phyloP scores from a whole-genome alignment of 2,797 vertebrate genomes.

The Avahi laniger region DNA sequence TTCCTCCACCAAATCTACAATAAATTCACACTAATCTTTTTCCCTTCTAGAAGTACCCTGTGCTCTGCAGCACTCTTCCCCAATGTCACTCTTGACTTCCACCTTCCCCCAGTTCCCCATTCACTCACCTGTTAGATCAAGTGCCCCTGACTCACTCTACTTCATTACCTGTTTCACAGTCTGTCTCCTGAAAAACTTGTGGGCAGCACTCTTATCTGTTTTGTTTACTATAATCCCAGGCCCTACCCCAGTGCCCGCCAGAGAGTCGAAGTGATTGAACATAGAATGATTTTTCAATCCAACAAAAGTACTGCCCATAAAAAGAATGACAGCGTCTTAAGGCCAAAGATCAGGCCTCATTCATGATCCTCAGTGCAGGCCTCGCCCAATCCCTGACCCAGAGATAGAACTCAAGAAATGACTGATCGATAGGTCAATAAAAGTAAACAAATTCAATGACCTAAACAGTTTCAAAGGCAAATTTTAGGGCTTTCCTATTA shows the following conservation, averaged over 20 bases:
- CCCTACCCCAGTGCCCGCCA: not conserved
- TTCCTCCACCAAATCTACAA: not conserved
- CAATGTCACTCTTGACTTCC: not conserved
- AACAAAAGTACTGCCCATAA: not conserved
- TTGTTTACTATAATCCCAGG: not conserved
- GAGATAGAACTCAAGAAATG: not conserved
- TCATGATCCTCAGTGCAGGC: not conserved
- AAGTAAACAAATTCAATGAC: not conserved
- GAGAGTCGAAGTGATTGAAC: not conserved
- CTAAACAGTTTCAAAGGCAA: not conserved
- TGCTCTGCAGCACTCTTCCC: not conserved
- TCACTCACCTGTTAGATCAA: not conserved
- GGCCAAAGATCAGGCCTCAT: not conserved
- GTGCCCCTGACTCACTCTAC: not conserved
- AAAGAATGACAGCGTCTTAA: not conserved
- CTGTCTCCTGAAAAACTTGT: not conserved
- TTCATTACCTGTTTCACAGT: not conserved
- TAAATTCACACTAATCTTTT: not conserved
- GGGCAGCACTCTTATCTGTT: not conserved
- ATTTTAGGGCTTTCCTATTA: slow-evolving; percentile 7
- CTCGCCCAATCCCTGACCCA: not conserved
- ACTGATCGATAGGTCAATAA: not conserved
- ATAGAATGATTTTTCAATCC: not conserved
- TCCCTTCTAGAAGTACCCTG: not conserved
- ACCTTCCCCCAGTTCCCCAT: not conserved